A percentile compares a stretch with the other conserved stretches of the same genome.
These are phyloP conservation scores for Leucozona laternaria DNA, from an alignment of 2,888 invertebrate genomes.

Conservation along the genomic window DNA sequence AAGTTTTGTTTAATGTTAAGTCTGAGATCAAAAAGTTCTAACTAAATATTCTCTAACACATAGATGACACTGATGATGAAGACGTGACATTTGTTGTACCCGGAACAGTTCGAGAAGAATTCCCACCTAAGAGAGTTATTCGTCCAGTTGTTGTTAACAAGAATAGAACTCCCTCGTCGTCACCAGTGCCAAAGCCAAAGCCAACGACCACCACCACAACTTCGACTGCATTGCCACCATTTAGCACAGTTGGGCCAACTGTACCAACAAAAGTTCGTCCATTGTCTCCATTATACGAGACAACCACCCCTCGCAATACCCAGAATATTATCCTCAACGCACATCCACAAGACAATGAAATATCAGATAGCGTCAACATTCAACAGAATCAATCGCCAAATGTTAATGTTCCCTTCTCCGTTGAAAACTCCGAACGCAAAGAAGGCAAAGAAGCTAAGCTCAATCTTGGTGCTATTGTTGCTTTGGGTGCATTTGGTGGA, in stretches of 20 bases:
- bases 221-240: constrained; percentile 50
- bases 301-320: constrained; percentile 80
- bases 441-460: constrained; percentile 87
- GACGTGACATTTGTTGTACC: constrained; percentile 82
- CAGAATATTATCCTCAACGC: constrained; percentile 86
- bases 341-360: constrained; percentile 93
- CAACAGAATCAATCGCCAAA: constrained; percentile 88
- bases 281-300: constrained; percentile 74
- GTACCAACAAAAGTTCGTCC: constrained; percentile 79
- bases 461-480: constrained; percentile 94
- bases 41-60: too few species aligned
- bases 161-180: constrained; percentile 81
- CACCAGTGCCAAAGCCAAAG: constrained; percentile 84
- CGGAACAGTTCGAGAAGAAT: constrained; percentile 83
- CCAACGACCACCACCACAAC: constrained; percentile 73
- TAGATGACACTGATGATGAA: constrained; percentile 82
- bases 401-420: constrained; percentile 88
- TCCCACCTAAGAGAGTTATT: constrained; percentile 83
- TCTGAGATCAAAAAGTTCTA: not conserved
- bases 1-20: constrained; percentile 47
- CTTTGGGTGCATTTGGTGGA: constrained; percentile 95
- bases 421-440: constrained; percentile 85
- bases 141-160: constrained; percentile 81
- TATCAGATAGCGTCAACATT: constrained; percentile 84
- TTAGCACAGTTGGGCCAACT: constrained; percentile 55